Conservation (phyloP, 2,113 vertebrate genomes). For the Pholis gunnellus region DNA sequence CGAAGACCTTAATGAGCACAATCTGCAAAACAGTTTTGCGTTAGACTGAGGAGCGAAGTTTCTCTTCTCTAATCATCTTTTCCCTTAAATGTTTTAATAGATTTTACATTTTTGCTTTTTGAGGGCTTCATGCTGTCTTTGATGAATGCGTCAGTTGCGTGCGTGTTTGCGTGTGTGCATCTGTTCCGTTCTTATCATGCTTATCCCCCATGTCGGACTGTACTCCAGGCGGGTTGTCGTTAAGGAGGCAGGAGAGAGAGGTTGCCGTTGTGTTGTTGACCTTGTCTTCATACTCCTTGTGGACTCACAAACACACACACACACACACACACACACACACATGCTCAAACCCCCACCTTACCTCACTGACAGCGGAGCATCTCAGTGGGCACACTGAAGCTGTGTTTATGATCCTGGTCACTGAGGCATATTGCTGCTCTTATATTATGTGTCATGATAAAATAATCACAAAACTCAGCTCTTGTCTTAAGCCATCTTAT, state of each 20-base stretch:
- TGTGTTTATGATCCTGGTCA: conserved; percentile 30
- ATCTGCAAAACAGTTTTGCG: conserved; percentile 36
- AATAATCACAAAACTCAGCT: conserved; percentile 14
- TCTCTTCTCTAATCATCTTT: background rate
- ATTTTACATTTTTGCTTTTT: background rate
- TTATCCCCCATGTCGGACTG: background rate
- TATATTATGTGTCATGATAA: conserved; percentile 39
- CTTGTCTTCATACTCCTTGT: conserved; percentile 36
- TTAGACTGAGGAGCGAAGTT: background rate
- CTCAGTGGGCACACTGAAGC: conserved; percentile 27
- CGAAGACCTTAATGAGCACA: conserved; percentile 38
- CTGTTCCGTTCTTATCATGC: background rate
- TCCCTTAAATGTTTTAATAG: conserved; percentile 7
- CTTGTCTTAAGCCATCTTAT: background rate
- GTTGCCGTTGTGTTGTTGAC: conserved; percentile 37
- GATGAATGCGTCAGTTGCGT: background rate
- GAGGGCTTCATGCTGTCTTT: background rate
- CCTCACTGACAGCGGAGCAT: conserved; percentile 17
- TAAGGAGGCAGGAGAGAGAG: conserved; percentile 36
- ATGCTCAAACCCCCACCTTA: conserved; percentile 8
- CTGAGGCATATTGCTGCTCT: conserved; percentile 31
- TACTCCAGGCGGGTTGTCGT: conserved; percentile 38
- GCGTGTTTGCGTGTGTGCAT: background rate
- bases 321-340: conserved; percentile 11
- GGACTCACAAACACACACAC: conserved; percentile 35